phyloP scores from a whole-genome alignment of 2,797 vertebrate genomes.

The Ammospiza maritima region DNA sequence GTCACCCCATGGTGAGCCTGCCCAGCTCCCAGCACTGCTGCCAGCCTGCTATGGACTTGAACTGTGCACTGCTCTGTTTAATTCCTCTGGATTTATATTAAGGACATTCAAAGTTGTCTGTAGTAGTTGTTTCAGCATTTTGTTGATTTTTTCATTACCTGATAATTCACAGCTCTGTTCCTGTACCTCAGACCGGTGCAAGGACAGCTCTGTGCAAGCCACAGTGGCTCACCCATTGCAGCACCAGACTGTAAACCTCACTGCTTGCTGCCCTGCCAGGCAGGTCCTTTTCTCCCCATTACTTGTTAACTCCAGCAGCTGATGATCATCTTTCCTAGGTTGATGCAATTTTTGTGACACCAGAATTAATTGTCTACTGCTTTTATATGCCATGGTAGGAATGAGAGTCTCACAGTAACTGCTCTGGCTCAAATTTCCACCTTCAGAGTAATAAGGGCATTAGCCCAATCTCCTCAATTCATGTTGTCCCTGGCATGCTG shows the following conservation, averaged over 20 bases:
- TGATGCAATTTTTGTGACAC: constrained; percentile 36
- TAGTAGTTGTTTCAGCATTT: constrained; percentile 8
- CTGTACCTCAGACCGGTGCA: not conserved
- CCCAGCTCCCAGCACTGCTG: accelerated
- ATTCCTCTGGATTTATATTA: constrained; percentile 5
- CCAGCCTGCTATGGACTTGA: not conserved
- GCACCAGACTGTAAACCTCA: constrained; percentile 7
- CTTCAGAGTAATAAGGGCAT: not conserved
- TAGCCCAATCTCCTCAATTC: constrained; percentile 7
- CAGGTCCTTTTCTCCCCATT: not conserved
- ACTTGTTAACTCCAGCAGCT: constrained; percentile 14
- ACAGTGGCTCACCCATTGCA: not conserved
- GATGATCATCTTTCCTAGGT: constrained; percentile 11
- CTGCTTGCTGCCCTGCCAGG: not conserved
- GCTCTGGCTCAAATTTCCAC: constrained; percentile 35
- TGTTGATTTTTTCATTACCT: constrained; percentile 27
- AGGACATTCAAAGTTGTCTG: not conserved
- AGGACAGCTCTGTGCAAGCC: not conserved
- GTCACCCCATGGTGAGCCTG: not conserved
- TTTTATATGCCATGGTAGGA: constrained; percentile 33
- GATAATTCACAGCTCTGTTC: not conserved
- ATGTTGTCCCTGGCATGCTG: constrained; percentile 6
- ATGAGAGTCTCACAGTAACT: constrained; percentile 1
- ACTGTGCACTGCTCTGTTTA: not conserved
- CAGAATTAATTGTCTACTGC: constrained; percentile 34